Evolutionary conservation across 2,113 vertebrate genomes (phyloP).

Genomic region (Halcyon senegalensis): DNA sequence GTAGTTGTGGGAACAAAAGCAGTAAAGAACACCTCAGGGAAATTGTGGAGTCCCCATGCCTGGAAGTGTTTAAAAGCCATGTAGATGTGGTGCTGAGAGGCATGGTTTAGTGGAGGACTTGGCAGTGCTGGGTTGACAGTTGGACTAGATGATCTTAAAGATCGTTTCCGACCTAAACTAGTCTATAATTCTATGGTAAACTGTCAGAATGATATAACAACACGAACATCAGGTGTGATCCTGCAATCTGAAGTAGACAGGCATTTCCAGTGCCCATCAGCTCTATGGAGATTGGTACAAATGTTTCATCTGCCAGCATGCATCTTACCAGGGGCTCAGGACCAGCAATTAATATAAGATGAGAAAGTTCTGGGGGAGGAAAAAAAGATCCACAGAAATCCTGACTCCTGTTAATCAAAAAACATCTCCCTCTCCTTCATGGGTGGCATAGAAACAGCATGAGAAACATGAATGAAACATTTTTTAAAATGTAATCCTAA

Average conservation of each 20-base stretch:
- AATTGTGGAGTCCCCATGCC: neutral
- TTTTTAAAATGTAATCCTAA: constrained; percentile 11
- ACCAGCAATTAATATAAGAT: neutral
- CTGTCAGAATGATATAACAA: neutral
- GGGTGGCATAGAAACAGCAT: neutral
- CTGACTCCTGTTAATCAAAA: neutral
- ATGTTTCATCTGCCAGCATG: neutral
- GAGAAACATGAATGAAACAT: neutral
- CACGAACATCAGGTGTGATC: neutral
- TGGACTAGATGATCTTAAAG: neutral
- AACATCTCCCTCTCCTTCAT: neutral
- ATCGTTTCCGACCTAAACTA: neutral
- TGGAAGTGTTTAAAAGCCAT: neutral
- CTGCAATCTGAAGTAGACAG: neutral
- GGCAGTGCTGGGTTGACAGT: too few species aligned
- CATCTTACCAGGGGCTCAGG: neutral
- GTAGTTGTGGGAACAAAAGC: neutral
- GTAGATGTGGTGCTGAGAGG: neutral
- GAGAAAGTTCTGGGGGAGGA: neutral
- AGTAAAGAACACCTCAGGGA: neutral
- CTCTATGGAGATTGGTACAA: neutral
- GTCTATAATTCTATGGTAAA: neutral
- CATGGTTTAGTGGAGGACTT: neutral
- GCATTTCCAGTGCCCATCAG: neutral
- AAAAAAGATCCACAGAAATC: neutral